Percentiles rank a stretch among this genome's conserved stretches.
phyloP scores from a whole-genome alignment of 1,140 invertebrate species.

The Cotesia typhae region DNA sequence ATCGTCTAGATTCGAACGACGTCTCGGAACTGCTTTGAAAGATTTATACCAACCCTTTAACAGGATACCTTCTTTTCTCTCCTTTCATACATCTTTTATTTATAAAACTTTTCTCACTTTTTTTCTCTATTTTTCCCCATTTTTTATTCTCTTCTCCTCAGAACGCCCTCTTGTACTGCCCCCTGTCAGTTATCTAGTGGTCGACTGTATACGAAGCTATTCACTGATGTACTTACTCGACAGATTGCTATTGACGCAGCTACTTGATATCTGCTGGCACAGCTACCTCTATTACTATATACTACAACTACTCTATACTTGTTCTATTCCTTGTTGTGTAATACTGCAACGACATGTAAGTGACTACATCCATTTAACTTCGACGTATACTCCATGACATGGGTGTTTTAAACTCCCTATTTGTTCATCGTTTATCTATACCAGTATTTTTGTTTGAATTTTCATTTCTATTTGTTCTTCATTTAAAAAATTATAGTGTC shows the following conservation, averaged over 20 bases:
- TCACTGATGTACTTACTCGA: slow-evolving; percentile 24
- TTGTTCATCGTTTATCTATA: not conserved
- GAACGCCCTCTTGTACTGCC: not conserved
- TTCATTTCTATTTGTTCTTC: no score
- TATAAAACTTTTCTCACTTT: slow-evolving; percentile 1
- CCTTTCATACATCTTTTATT: slow-evolving; percentile 1
- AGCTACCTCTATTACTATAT: not conserved
- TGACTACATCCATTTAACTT: no score
- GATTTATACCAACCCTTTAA: slow-evolving; percentile 36
- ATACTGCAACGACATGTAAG: not conserved
- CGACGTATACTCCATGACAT: no score
- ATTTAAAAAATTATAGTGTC: no score
- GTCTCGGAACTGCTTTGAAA: slow-evolving; percentile 20
- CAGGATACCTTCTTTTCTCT: slow-evolving; percentile 8
- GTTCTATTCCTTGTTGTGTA: not conserved
- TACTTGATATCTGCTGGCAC: slow-evolving; percentile 24
- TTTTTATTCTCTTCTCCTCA: slow-evolving; percentile 1
- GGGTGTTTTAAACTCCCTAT: slow-evolving; percentile 3
- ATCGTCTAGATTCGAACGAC: slow-evolving; percentile 35
- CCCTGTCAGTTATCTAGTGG: slow-evolving; percentile 14
- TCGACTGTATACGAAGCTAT: slow-evolving; percentile 29
- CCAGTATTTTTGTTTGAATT: no score
- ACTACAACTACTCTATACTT: not conserved
- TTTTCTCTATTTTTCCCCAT: not conserved
- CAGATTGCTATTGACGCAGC: slow-evolving; percentile 34